Percentiles rank a stretch among this genome's conserved stretches.
Conservation (phyloP, 2,113 vertebrate genomes). For the Otus sunia region DNA sequence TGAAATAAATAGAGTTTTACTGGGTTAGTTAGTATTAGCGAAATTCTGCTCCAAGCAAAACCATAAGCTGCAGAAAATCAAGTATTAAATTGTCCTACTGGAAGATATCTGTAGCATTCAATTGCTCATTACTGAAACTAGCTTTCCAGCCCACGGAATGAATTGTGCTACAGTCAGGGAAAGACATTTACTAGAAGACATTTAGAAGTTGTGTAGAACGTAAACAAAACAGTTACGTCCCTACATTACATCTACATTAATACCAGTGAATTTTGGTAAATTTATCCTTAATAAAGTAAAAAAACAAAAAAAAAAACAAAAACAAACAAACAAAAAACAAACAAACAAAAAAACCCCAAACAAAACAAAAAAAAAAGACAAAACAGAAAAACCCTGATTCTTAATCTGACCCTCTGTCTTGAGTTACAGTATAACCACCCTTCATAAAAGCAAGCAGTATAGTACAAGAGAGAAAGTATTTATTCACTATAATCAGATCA, state of each 20-base stretch:
- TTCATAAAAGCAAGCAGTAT: background rate
- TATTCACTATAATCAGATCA: background rate
- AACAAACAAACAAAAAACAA: no score
- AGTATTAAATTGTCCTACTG: background rate
- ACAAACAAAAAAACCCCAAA: no score
- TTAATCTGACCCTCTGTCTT: background rate
- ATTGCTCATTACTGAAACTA: rapidly evolving
- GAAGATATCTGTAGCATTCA: background rate
- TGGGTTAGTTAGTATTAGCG: background rate
- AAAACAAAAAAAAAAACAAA: background rate
- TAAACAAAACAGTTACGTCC: background rate
- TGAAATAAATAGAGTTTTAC: background rate
- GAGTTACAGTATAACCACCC: background rate
- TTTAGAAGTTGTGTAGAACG: background rate
- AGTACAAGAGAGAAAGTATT: background rate
- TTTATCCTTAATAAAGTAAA: background rate
- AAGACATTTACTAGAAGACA: background rate
- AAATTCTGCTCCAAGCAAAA: background rate
- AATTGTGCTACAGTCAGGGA: background rate
- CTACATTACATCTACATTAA: background rate
- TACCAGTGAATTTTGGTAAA: background rate
- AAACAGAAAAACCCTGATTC: background rate
- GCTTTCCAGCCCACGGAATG: background rate
- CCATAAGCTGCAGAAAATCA: background rate
- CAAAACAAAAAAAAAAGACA: rapidly evolving